These are phyloP conservation scores for Hylyphantes graminicola DNA, from an alignment of 1,140 invertebrate species.

Conservation along the genomic window DNA sequence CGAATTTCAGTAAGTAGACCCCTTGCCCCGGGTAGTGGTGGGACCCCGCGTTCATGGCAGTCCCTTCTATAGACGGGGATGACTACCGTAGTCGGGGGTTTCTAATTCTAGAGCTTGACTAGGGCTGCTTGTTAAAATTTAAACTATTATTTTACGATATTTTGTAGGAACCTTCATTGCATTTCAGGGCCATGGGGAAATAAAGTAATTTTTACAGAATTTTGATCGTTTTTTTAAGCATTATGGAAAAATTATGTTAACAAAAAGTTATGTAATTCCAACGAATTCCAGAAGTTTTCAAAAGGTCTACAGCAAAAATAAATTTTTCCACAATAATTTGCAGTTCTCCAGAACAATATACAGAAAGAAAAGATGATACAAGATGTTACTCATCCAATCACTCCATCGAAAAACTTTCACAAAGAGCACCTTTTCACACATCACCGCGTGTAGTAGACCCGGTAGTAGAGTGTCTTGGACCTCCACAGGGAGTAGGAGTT, in stretches of 20 bases:
- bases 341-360: too few relatives aligned
- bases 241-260: too few relatives aligned
- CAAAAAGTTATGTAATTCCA: too few relatives aligned
- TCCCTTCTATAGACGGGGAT: conserved; percentile 95
- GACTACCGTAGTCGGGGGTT: conserved; percentile 79
- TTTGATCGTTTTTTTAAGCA: too few relatives aligned
- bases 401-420: conserved; percentile 7
- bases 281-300: too few relatives aligned
- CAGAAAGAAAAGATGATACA: too few relatives aligned
- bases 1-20: conserved; percentile 98
- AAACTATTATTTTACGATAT: too few relatives aligned
- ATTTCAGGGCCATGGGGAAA: too few relatives aligned
- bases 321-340: too few relatives aligned
- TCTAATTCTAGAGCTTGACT: conserved; percentile 62
- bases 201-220: too few relatives aligned
- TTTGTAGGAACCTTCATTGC: too few relatives aligned
- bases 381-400: conserved; percentile 19
- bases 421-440: not conserved
- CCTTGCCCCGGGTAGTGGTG: conserved; percentile 97
- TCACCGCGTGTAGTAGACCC: conserved; percentile 91
- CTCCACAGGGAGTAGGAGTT: conserved; percentile 99
- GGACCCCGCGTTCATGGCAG: conserved; percentile 94
- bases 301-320: too few relatives aligned
- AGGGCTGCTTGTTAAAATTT: not conserved
- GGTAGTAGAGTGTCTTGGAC: conserved; percentile 98